A percentile compares a stretch with the other conserved stretches of the same genome.
Evolutionary conservation across 1,140 invertebrate genomes (phyloP).

Genomic region (Anoplophora glabripennis): DNA sequence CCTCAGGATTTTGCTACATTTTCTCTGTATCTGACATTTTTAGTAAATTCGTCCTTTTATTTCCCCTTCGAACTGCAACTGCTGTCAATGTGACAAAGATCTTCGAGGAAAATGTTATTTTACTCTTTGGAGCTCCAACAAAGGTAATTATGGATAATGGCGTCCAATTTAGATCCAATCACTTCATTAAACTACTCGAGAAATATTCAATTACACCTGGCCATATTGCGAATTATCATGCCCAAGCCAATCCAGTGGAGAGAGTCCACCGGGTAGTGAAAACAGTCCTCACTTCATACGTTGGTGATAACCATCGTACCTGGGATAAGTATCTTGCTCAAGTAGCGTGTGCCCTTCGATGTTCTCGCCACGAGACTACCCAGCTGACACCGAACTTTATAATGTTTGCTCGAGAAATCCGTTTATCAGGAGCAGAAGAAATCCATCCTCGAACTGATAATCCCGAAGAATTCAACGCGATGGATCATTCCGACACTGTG

Average conservation of each 20-base stretch:
- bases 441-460: too few relatives aligned
- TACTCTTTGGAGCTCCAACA: slow-evolving; percentile 25
- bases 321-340: slow-evolving; percentile 37
- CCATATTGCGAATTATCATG: slow-evolving; percentile 16
- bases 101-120: slow-evolving; percentile 17
- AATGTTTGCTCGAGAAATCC: slow-evolving; percentile 12
- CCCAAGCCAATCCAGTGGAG: slow-evolving; percentile 22
- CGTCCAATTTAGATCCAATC: neutral
- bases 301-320: slow-evolving; percentile 34
- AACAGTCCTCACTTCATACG: slow-evolving; percentile 34
- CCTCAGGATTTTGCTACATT: slow-evolving; percentile 9
- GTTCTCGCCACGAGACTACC: slow-evolving; percentile 37
- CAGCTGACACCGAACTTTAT: slow-evolving; percentile 31
- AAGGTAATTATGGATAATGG: slow-evolving; percentile 12
- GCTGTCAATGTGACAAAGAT: neutral
- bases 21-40: slow-evolving; percentile 13
- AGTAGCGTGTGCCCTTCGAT: slow-evolving; percentile 33
- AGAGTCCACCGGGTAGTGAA: slow-evolving; percentile 37
- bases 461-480: too few relatives aligned
- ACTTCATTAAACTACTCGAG: neutral
- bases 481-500: too few relatives aligned
- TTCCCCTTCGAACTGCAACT: slow-evolving; percentile 13
- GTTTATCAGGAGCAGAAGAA: too few relatives aligned
- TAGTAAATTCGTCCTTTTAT: slow-evolving; percentile 13
- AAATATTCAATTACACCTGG: neutral